These are phyloP conservation scores for Trichoplusia ni DNA, from an alignment of 1,140 invertebrate genomes.

Conservation along the genomic window DNA sequence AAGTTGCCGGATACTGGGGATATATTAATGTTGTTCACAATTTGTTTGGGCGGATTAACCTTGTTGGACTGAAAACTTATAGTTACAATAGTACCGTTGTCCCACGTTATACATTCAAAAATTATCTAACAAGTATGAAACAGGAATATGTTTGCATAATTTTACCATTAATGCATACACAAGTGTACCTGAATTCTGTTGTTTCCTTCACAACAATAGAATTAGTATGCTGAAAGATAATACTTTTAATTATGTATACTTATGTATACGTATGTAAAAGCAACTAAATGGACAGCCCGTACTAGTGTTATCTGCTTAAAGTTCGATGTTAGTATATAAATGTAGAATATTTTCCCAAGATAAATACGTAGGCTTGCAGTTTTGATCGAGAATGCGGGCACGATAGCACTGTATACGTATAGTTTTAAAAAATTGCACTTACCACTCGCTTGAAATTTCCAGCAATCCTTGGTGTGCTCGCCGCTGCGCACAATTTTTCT, in stretches of 20 bases:
- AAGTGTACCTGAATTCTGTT: too few relatives aligned
- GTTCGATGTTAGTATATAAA: background rate
- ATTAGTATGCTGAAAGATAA: too few relatives aligned
- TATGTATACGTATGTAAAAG: too few relatives aligned
- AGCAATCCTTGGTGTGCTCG: background rate
- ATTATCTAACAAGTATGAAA: slow-evolving; percentile 9
- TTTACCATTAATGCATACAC: slow-evolving; percentile 6
- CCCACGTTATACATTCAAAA: slow-evolving; percentile 50
- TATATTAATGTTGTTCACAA: slow-evolving; percentile 80
- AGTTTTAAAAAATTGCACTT: slow-evolving; percentile 12
- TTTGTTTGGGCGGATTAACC: slow-evolving; percentile 77
- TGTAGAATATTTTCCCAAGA: background rate
- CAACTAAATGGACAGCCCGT: too few relatives aligned
- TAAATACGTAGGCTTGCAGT: slow-evolving; percentile 1
- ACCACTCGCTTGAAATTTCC: background rate
- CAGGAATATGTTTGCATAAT: slow-evolving; percentile 11
- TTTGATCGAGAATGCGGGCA: slow-evolving; percentile 19
- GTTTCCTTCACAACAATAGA: too few relatives aligned
- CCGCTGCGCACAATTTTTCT: slow-evolving; percentile 8
- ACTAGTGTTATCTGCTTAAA: too few relatives aligned
- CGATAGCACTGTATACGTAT: background rate
- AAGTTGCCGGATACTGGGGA: slow-evolving; percentile 75
- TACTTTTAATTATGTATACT: too few relatives aligned
- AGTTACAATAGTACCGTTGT: slow-evolving; percentile 58
- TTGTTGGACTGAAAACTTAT: slow-evolving; percentile 60